Evolutionary conservation across 1,140 invertebrate genomes (phyloP).

Genomic region (Sitophilus oryzae): DNA sequence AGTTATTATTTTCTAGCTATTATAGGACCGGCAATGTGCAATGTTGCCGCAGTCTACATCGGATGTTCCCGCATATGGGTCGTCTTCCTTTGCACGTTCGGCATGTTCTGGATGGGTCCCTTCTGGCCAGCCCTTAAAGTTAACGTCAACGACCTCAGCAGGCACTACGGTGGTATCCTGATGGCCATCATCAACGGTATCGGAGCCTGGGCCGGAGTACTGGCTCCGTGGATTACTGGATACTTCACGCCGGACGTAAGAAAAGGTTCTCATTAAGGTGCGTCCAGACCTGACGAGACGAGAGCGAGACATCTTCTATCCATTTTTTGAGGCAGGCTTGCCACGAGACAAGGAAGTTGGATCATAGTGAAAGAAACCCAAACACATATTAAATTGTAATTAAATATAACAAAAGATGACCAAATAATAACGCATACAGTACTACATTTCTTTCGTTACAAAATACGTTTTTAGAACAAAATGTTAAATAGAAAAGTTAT

Average conservation of each 20-base stretch:
- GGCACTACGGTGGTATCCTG: slow-evolving; percentile 2
- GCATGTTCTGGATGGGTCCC: slow-evolving; percentile 7
- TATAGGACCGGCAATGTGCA: slow-evolving; percentile 3
- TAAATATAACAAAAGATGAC: too few species aligned
- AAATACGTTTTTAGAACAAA: too few species aligned
- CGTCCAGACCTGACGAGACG: too few species aligned
- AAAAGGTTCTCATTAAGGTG: not conserved
- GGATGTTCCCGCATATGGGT: slow-evolving; percentile 10
- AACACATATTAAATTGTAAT: too few species aligned
- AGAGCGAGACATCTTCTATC: too few species aligned
- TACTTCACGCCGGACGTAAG: not conserved
- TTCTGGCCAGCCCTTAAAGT: not conserved
- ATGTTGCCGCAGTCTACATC: slow-evolving; percentile 3
- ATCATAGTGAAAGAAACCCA: too few species aligned
- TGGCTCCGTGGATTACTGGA: not conserved
- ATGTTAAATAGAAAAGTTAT: too few species aligned
- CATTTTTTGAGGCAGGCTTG: too few species aligned
- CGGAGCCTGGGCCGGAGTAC: not conserved
- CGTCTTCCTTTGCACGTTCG: slow-evolving; percentile 1
- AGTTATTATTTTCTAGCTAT: not conserved
- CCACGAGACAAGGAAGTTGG: too few species aligned
- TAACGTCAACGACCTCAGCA: not conserved
- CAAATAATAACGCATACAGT: too few species aligned
- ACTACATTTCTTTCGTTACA: too few species aligned
- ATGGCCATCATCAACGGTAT: slow-evolving; percentile 10